Conservation (phyloP, 1,140 invertebrate genomes). For the Watersipora subatra region DNA sequence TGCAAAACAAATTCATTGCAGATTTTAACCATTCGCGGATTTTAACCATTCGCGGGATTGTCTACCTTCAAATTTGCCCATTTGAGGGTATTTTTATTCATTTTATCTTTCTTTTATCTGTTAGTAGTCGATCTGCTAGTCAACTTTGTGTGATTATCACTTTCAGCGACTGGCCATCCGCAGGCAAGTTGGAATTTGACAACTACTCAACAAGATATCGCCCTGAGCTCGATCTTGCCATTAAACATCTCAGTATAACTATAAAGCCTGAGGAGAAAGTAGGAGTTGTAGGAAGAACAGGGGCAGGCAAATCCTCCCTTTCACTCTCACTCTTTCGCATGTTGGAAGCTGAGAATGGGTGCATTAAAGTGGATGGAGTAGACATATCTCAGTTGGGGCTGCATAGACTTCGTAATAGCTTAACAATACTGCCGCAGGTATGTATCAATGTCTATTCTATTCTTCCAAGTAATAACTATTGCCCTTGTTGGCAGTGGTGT, state of each 20-base stretch:
- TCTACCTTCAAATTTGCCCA: no score
- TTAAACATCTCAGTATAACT: slow-evolving; percentile 22
- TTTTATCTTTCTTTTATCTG: no score
- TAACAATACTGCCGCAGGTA: slow-evolving; percentile 72
- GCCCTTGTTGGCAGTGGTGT: no score
- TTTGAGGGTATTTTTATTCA: no score
- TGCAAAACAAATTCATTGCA: no score
- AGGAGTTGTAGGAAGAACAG: slow-evolving; percentile 48
- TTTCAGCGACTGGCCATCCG: slow-evolving; percentile 54
- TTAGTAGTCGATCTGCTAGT: slow-evolving; percentile 3
- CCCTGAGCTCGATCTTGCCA: slow-evolving; percentile 23
- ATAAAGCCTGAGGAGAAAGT: slow-evolving; percentile 43
- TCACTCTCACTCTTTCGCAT: slow-evolving; percentile 46
- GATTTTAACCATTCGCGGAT: no score
- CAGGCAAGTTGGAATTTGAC: slow-evolving; percentile 58
- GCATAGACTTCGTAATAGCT: slow-evolving; percentile 53
- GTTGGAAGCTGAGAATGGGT: slow-evolving; percentile 53
- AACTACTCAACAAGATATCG: slow-evolving; percentile 45
- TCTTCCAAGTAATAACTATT: no score
- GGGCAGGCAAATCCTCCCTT: slow-evolving; percentile 47
- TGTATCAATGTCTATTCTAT: no score
- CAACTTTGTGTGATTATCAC: slow-evolving; percentile 14
- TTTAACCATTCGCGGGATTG: no score
- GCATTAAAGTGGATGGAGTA: slow-evolving; percentile 77
- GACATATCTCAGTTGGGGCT: slow-evolving; percentile 42